phyloP scores from a whole-genome alignment of 2,113 vertebrate genomes.

The Mobula birostris region DNA sequence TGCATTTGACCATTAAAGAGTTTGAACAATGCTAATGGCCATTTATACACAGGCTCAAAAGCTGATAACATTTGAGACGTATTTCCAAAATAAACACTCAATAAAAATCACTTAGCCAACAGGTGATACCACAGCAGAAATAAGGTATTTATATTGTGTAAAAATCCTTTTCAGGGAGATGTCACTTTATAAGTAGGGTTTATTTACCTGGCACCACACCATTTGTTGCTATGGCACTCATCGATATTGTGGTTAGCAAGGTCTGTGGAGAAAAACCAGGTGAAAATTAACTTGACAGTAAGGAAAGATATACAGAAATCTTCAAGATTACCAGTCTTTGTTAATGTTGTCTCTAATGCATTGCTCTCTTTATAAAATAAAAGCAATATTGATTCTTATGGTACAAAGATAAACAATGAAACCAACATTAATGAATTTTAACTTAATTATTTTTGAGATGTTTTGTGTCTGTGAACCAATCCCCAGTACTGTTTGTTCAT shows the following conservation, averaged over 20 bases:
- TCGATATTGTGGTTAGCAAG: conserved; percentile 92
- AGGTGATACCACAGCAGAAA: too few relatives aligned
- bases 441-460: too few relatives aligned
- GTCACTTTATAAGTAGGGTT: neutral
- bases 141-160: neutral
- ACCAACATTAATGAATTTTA: too few relatives aligned
- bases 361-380: neutral
- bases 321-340: neutral
- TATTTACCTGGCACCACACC: conserved; percentile 85
- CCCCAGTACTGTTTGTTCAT: too few relatives aligned
- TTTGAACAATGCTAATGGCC: neutral
- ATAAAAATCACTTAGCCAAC: neutral
- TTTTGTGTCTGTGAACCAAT: too few relatives aligned
- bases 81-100: neutral
- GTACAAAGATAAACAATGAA: too few relatives aligned
- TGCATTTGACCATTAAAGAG: neutral
- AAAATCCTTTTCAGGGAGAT: neutral
- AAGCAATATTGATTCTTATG: neutral
- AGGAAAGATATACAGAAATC: neutral
- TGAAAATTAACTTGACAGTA: neutral
- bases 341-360: neutral
- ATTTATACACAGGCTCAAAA: neutral
- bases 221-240: conserved; percentile 95
- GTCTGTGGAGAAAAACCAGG: conserved; percentile 63
- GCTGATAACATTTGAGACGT: neutral